A percentile compares a stretch with the other conserved stretches of the same genome.
Conservation (phyloP, 2,113 vertebrate species). For the Pardalotus punctatus region DNA sequence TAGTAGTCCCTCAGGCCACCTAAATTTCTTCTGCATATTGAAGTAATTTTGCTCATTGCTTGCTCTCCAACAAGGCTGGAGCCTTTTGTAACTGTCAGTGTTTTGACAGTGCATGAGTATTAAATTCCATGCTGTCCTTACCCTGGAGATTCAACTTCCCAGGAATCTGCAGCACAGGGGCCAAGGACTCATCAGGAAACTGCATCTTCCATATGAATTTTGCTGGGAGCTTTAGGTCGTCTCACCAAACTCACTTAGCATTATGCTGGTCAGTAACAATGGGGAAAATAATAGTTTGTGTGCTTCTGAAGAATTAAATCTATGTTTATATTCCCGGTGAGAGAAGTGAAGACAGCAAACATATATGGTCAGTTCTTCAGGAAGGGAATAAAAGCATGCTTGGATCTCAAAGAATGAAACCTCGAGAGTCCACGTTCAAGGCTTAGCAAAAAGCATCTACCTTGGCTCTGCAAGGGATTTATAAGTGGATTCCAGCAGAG, state of each 20-base stretch:
- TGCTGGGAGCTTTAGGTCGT: neutral
- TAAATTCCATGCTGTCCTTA: constrained; percentile 13
- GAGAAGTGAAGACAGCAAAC: neutral
- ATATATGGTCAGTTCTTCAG: neutral
- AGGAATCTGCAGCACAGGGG: neutral
- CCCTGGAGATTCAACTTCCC: neutral
- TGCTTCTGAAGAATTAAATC: neutral
- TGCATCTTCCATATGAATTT: neutral
- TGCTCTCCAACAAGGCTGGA: neutral
- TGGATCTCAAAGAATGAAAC: neutral
- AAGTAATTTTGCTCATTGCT: constrained; percentile 46
- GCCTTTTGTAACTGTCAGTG: neutral
- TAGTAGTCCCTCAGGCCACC: neutral
- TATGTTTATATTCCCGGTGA: neutral
- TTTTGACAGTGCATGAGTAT: constrained; percentile 22
- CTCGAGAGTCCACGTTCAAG: neutral
- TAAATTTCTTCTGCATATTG: constrained; percentile 34
- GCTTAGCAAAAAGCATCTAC: neutral
- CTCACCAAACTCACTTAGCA: neutral
- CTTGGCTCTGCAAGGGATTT: neutral
- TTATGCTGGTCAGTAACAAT: neutral
- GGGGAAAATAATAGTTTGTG: neutral
- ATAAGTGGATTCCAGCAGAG: neutral
- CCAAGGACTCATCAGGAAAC: neutral
- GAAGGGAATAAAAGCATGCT: neutral